Conservation (phyloP, 1,140 invertebrate species). For the Drosophila kikkawai region DNA sequence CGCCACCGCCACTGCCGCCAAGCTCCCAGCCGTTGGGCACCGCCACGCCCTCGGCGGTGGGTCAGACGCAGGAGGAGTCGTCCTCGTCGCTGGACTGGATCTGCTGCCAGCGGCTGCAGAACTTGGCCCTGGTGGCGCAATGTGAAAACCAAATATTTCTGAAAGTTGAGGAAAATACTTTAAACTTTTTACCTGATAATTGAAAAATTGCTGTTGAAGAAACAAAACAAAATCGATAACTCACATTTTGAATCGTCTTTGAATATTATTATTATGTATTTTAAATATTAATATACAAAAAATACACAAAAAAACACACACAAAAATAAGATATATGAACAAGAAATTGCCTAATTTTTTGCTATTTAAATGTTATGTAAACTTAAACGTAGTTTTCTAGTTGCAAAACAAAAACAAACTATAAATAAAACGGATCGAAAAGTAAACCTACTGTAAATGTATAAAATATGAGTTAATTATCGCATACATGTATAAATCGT, state of each 20-base stretch:
- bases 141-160: constrained; percentile 84
- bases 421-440: constrained; percentile 31
- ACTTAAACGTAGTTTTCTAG: constrained; percentile 62
- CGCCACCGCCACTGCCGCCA: constrained; percentile 24
- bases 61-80: constrained; percentile 47
- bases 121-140: constrained; percentile 76
- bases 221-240: constrained; percentile 28
- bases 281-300: constrained; percentile 63
- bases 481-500: constrained; percentile 54
- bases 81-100: constrained; percentile 67
- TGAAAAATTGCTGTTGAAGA: constrained; percentile 80
- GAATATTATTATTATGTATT: constrained; percentile 68
- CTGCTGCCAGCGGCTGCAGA: constrained; percentile 78
- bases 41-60: constrained; percentile 15
- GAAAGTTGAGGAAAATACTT: constrained; percentile 79
- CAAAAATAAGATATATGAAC: constrained; percentile 30
- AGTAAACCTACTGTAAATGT: constrained; percentile 67
- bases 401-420: constrained; percentile 49
- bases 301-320: constrained; percentile 40
- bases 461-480: constrained; percentile 63
- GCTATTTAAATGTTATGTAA: constrained; percentile 75
- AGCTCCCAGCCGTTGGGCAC: constrained; percentile 21
- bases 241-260: constrained; percentile 57
- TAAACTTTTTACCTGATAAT: constrained; percentile 83
- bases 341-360: constrained; percentile 67